phyloP scores from a whole-genome alignment of 2,888 invertebrate species.

The Metellina segmentata region DNA sequence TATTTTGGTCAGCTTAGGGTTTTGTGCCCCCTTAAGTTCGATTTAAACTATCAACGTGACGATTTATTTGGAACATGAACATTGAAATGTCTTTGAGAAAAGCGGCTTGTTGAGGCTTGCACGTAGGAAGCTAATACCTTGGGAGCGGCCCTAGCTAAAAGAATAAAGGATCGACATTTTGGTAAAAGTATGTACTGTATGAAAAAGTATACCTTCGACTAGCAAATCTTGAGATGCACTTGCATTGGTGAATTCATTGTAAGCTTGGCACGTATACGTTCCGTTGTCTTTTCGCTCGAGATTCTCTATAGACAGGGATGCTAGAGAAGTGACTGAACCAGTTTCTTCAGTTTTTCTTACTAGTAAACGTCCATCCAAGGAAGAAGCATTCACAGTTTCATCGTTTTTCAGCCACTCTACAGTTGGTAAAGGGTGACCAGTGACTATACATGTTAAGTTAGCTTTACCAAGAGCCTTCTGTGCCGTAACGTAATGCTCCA shows the following conservation, averaged over 20 bases:
- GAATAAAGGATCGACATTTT: background rate
- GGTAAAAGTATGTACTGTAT: conserved; percentile 5
- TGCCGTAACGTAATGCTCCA: conserved; percentile 60
- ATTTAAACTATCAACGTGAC: too few relatives aligned
- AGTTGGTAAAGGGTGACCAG: conserved; percentile 72
- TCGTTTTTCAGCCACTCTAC: conserved; percentile 77
- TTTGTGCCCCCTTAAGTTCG: too few relatives aligned
- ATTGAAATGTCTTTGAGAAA: too few relatives aligned
- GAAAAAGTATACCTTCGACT: conserved; percentile 71
- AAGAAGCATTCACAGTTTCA: conserved; percentile 53
- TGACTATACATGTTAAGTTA: conserved; percentile 76
- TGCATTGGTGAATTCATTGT: conserved; percentile 78
- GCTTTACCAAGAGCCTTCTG: conserved; percentile 61
- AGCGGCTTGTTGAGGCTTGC: too few relatives aligned
- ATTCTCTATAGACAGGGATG: conserved; percentile 82
- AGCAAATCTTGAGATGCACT: conserved; percentile 68
- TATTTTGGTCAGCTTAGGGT: too few relatives aligned
- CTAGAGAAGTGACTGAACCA: conserved; percentile 29
- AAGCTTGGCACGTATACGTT: conserved; percentile 84
- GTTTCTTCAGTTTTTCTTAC: conserved; percentile 80
- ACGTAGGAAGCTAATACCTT: too few relatives aligned
- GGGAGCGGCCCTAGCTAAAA: background rate
- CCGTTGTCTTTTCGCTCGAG: conserved; percentile 88
- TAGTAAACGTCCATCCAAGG: conserved; percentile 30
- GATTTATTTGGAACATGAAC: too few relatives aligned